These are phyloP conservation scores for Bombus huntii DNA, from an alignment of 1,140 invertebrate genomes.

Conservation along the genomic window DNA sequence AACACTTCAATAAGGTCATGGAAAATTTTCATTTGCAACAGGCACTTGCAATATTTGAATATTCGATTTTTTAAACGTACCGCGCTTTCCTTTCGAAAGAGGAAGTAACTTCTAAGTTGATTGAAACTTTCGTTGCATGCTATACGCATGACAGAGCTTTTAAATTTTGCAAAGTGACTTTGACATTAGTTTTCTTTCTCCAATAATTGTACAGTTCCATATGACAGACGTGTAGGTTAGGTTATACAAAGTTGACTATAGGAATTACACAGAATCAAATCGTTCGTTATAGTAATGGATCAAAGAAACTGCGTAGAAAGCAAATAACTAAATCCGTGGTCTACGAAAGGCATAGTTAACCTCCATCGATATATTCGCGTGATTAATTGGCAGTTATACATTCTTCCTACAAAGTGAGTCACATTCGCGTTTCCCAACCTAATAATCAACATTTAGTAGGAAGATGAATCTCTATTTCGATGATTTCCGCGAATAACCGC, in stretches of 20 bases:
- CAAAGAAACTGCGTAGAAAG: background rate
- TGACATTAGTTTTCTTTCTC: background rate
- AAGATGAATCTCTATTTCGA: conserved; percentile 11
- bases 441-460: conserved; percentile 21
- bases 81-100: background rate
- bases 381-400: background rate
- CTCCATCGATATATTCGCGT: background rate
- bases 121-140: no score
- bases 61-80: background rate
- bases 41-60: background rate
- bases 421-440: background rate
- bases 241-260: background rate
- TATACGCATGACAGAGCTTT: no score
- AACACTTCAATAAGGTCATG: no score
- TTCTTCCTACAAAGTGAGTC: conserved; percentile 18
- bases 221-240: no score
- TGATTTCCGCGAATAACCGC: conserved; percentile 32
- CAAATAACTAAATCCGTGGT: background rate
- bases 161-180: no score
- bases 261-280: background rate
- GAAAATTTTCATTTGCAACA: no score
- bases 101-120: background rate
- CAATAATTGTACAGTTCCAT: background rate
- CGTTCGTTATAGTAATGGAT: background rate
- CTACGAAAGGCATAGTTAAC: background rate